Conservation (phyloP, 2,113 vertebrate genomes). For the Heliornis fulica region DNA sequence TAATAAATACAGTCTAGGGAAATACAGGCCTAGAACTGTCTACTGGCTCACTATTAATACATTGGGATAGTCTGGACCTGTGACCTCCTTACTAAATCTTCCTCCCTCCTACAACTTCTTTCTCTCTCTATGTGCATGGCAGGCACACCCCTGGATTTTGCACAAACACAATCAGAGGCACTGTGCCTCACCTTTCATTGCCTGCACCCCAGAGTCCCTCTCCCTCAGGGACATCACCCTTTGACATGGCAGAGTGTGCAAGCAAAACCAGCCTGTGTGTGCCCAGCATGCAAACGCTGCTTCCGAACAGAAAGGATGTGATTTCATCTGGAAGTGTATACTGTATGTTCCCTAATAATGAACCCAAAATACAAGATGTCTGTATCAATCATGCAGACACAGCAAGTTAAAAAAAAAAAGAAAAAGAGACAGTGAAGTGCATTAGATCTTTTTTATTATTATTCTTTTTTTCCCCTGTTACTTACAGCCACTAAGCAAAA, state of each 20-base stretch:
- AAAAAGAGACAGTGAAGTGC: not conserved
- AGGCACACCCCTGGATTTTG: not conserved
- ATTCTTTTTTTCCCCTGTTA: not conserved
- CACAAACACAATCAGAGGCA: not conserved
- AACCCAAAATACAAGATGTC: not conserved
- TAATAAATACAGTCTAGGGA: constrained; percentile 26
- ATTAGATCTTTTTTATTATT: not conserved
- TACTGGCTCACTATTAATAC: constrained; percentile 63
- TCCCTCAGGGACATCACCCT: not conserved
- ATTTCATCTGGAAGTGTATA: not conserved
- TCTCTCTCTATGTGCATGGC: rapidly evolving
- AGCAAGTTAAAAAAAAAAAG: not conserved
- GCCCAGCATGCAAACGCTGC: not conserved
- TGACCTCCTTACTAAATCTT: constrained; percentile 31
- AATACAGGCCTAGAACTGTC: constrained; percentile 52
- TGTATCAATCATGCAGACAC: not conserved
- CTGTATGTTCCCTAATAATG: not conserved
- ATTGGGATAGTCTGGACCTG: constrained; percentile 36
- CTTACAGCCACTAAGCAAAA: not conserved
- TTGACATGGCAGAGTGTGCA: not conserved
- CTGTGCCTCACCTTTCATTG: not conserved
- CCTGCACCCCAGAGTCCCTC: not conserved
- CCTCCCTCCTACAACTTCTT: not conserved
- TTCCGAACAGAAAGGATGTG: not conserved
- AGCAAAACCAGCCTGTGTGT: not conserved